phyloP scores from a whole-genome alignment of 2,888 invertebrate species.

The Chrysolina oricalcia region DNA sequence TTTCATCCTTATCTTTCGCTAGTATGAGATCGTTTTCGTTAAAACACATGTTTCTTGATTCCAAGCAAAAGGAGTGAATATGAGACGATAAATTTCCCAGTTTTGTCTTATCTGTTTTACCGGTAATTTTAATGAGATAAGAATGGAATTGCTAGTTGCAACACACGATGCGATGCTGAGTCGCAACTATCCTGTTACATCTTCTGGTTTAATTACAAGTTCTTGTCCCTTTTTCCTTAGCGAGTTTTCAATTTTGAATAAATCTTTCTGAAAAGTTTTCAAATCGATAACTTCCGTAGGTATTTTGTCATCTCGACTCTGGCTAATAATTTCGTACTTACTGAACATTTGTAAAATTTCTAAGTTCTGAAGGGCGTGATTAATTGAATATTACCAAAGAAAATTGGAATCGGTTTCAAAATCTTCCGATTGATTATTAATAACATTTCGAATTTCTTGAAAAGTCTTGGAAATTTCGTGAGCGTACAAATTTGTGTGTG shows the following conservation, averaged over 20 bases:
- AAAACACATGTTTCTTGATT: conserved; percentile 2
- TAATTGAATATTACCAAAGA: conserved; percentile 11
- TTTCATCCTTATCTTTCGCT: neutral
- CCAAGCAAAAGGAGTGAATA: conserved; percentile 2
- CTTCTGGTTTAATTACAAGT: no score
- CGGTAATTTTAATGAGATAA: conserved; percentile 4
- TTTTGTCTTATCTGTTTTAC: neutral
- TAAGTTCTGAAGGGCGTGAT: neutral
- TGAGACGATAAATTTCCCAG: neutral
- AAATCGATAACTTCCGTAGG: neutral
- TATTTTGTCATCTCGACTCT: neutral
- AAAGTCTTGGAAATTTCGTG: neutral
- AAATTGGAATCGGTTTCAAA: neutral
- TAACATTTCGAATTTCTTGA: neutral
- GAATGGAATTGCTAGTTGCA: neutral
- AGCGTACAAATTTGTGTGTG: neutral
- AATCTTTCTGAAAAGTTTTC: neutral
- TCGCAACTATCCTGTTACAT: conserved; percentile 5
- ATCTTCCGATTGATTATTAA: neutral
- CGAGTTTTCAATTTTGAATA: neutral
- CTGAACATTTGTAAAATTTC: conserved; percentile 11
- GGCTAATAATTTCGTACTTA: conserved; percentile 15
- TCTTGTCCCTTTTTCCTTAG: no score
- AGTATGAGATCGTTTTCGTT: neutral
- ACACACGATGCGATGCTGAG: neutral